Base-by-base conservation (phyloP, 2,888 invertebrate species). In the Zhuqinia jingwanae region DNA sequence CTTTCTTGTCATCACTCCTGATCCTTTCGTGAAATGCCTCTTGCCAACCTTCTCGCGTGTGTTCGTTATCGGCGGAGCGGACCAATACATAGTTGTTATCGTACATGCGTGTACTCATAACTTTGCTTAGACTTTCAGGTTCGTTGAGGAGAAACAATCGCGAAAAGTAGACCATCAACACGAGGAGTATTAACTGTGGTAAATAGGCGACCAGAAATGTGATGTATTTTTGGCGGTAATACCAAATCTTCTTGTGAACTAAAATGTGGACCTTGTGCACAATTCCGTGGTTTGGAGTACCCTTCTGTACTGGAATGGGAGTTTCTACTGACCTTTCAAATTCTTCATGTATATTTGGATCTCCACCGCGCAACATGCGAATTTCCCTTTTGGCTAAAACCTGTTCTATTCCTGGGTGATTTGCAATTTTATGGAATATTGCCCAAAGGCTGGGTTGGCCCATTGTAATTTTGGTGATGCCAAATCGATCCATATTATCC, bases 221-320 rank as follows among this genome's bases (percentile, higher is more conserved):
- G 6, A 17, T 42, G 63, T 89, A 56, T 42, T 87, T 88, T 45
- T 89, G 89, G 2, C 45, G 58, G n/a, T 85, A 85, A 25, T 85
- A 85, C 85, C 85, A 85, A 30, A 60, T 25, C 60, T 85, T 85
- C 50, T 85, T 85, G 27, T 53, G 60, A 0, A 85, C 73, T 1
- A 85, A 47, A 17, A 80, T 42, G 3, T 2, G 10, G 0, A 65
- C 11, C 6, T 56, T 36, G 25, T 77, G 47, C 0, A 45, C 0
- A 20, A 60, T 2, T 1, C 36, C 25, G 5, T 63, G 76, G 13
- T 53, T 65, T 15, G 82, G 60, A 17, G 10, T 15, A 17, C 50
- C 79, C 10, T 30, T 42, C 22, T 42, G 45, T 5, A 30, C 25
- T 11, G 79, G 79, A 20, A 79, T 65, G 25, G 20, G 47, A 17